Conservation (phyloP, 2,113 vertebrate species). For the Choloepus hoffmanni region DNA sequence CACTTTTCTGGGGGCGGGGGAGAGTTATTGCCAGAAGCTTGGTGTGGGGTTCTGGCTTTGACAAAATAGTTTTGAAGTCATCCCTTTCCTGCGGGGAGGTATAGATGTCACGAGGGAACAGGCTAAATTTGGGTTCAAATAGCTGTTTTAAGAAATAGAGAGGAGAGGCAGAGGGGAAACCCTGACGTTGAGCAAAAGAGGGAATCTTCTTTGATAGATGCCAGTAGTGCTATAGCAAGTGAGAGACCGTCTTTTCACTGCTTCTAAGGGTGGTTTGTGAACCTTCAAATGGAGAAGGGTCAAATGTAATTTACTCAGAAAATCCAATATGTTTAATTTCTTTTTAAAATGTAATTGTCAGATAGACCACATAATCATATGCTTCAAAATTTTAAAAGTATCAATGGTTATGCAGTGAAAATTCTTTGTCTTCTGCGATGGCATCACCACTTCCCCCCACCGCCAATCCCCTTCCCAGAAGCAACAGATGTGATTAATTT, state of each 20-base stretch:
- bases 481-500: neutral
- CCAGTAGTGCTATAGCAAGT: neutral
- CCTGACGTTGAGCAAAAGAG: neutral
- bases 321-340: neutral
- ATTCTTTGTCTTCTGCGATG: neutral
- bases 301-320: conserved; percentile 14
- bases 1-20: neutral
- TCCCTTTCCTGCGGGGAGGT: neutral
- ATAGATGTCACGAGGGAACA: neutral
- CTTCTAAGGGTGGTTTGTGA: neutral
- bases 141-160: neutral
- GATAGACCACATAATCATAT: neutral
- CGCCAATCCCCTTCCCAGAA: neutral
- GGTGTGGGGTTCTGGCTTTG: conserved; percentile 17
- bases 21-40: conserved; percentile 31
- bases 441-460: too few relatives aligned
- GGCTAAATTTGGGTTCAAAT: neutral
- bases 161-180: neutral
- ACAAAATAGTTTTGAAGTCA: neutral
- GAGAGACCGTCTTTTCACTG: neutral
- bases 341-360: neutral
- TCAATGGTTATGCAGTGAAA: neutral
- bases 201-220: neutral
- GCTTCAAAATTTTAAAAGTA: neutral
- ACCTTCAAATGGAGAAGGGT: neutral